Conservation (phyloP, 2,888 invertebrate species). For the Eupithecia subumbrata region DNA sequence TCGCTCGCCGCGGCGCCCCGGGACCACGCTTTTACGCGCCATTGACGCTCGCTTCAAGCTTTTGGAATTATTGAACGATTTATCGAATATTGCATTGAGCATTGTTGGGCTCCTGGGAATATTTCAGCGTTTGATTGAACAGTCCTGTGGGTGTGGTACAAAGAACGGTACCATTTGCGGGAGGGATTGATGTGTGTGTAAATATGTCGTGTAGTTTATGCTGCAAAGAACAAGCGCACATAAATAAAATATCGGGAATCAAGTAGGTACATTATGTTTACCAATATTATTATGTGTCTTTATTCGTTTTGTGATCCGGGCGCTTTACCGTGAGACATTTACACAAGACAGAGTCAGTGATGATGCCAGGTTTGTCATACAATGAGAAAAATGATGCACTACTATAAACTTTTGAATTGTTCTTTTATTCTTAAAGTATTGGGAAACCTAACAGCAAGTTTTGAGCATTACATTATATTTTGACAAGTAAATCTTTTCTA, state of each 20-base stretch:
- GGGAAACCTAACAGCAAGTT: not conserved
- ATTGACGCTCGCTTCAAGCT: conserved; percentile 30
- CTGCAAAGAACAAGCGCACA: not conserved
- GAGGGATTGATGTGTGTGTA: not conserved
- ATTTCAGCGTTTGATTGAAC: conserved; percentile 3
- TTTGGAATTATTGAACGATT: conserved; percentile 32
- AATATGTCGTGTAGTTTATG: not conserved
- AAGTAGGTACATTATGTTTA: not conserved
- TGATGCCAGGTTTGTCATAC: too few relatives aligned
- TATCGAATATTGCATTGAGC: conserved; percentile 23
- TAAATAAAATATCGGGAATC: not conserved
- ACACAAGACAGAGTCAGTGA: too few relatives aligned
- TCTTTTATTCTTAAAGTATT: not conserved
- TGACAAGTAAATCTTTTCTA: not conserved
- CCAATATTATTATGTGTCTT: too few relatives aligned
- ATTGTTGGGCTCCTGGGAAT: conserved; percentile 7
- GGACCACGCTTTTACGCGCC: conserved; percentile 26
- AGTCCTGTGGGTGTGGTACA: not conserved
- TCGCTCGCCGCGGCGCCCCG: conserved; percentile 26
- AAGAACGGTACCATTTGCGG: not conserved
- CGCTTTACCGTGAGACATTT: too few relatives aligned
- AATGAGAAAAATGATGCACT: too few relatives aligned
- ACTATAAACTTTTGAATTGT: too few relatives aligned
- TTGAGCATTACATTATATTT: not conserved
- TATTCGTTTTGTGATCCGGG: too few relatives aligned